phyloP scores from a whole-genome alignment of 2,113 vertebrate species.

The Paramormyrops kingsleyae region DNA sequence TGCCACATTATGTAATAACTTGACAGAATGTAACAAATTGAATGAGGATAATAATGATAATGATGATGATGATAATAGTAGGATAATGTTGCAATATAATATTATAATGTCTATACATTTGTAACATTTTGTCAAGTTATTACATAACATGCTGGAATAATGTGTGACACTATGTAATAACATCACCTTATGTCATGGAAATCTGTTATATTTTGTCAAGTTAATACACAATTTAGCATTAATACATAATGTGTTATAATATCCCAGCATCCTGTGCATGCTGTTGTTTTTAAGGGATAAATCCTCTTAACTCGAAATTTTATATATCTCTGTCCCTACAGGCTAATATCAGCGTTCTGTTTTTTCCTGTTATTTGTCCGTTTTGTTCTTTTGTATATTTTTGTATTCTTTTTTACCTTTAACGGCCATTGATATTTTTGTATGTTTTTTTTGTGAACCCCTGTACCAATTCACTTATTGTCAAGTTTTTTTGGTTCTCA shows the following conservation, averaged over 20 bases:
- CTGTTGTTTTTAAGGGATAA: not conserved
- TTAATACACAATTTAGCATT: not conserved
- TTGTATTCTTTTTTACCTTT: not conserved
- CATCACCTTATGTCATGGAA: not conserved
- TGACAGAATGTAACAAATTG: not conserved
- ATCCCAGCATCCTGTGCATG: not conserved
- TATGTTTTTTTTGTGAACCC: not conserved
- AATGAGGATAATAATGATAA: not conserved
- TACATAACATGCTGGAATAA: not conserved
- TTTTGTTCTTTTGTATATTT: slow-evolving; percentile 25
- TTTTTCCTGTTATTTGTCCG: slow-evolving; percentile 22
- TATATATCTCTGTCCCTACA: not conserved
- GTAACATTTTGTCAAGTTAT: not conserved
- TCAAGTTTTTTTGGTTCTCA: slow-evolving; percentile 29
- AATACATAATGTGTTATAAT: not conserved
- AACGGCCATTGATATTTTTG: not conserved
- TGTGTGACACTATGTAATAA: not conserved
- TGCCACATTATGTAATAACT: not conserved
- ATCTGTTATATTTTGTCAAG: not conserved
- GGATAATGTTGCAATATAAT: not conserved
- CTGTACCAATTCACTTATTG: slow-evolving; percentile 20
- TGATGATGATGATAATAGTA: not conserved
- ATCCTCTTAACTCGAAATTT: not conserved
- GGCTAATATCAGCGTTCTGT: slow-evolving; percentile 28
- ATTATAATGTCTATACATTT: not conserved